Conservation (phyloP, 2,888 invertebrate genomes). For the Ischnura elegans region DNA sequence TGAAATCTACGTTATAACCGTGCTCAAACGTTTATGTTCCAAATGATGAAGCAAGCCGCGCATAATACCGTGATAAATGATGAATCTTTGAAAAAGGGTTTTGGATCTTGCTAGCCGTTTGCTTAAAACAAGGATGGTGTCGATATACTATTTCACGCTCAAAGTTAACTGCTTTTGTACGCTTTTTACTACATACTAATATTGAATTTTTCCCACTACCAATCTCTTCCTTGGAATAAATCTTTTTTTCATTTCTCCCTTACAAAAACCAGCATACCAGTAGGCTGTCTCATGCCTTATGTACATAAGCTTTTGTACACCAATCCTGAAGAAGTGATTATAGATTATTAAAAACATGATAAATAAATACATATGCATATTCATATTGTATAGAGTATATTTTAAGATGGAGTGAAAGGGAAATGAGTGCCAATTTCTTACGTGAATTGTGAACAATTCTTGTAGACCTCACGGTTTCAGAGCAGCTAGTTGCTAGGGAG, state of each 20-base stretch:
- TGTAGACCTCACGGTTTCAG: slow-evolving; percentile 52
- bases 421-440: slow-evolving; percentile 59
- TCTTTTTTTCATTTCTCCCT: slow-evolving; percentile 8
- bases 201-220: neutral
- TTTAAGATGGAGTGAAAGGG: slow-evolving; percentile 64
- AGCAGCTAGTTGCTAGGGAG: neutral
- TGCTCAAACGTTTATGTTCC: slow-evolving; percentile 26
- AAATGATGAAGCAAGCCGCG: neutral
- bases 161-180: slow-evolving; percentile 45
- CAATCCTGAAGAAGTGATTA: slow-evolving; percentile 48
- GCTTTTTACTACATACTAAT: slow-evolving; percentile 18
- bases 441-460: slow-evolving; percentile 54
- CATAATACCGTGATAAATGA: neutral
- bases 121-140: neutral
- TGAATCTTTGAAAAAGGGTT: slow-evolving; percentile 34
- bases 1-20: neutral
- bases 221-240: neutral
- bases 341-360: slow-evolving; percentile 53
- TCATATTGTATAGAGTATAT: slow-evolving; percentile 67
- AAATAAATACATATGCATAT: slow-evolving; percentile 62
- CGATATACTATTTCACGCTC: slow-evolving; percentile 18
- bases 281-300: slow-evolving; percentile 37
- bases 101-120: slow-evolving; percentile 18
- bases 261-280: slow-evolving; percentile 43
- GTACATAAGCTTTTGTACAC: slow-evolving; percentile 60